phyloP scores from a whole-genome alignment of 2,797 vertebrate species.

The Phrynocephalus forsythii region DNA sequence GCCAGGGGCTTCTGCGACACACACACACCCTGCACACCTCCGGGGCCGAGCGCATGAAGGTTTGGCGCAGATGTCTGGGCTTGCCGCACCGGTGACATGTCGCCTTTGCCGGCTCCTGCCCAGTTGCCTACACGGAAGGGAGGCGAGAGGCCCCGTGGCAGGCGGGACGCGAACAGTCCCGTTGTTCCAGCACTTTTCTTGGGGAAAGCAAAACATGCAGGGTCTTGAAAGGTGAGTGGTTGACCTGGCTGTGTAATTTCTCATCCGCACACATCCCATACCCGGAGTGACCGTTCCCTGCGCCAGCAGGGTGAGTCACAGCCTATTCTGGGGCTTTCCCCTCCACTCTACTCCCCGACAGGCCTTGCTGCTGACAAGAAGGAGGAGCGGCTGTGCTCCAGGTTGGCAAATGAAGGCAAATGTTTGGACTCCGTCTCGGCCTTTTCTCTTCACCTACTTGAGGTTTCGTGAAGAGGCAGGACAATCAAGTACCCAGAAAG shows the following conservation, averaged over 20 bases:
- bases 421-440: neutral
- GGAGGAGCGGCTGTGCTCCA: neutral
- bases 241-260: neutral
- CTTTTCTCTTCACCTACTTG: neutral
- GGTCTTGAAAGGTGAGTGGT: neutral
- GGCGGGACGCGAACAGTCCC: neutral
- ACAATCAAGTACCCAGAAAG: too few species aligned
- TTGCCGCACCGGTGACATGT: neutral
- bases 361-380: neutral
- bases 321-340: neutral
- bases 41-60: slow-evolving; percentile 1
- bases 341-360: neutral
- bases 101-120: too few species aligned
- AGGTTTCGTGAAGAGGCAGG: neutral
- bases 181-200: neutral
- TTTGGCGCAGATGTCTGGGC: neutral
- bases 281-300: neutral
- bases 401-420: neutral
- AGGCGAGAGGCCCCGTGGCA: neutral
- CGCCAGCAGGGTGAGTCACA: slow-evolving; percentile 23
- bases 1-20: slow-evolving; percentile 24
- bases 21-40: neutral
- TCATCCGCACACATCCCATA: neutral
- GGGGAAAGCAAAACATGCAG: neutral
- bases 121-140: neutral